Percentiles rank a stretch among this genome's conserved stretches.
phyloP scores from a whole-genome alignment of 2,888 invertebrate genomes.

The Iphiclides podalirius region DNA sequence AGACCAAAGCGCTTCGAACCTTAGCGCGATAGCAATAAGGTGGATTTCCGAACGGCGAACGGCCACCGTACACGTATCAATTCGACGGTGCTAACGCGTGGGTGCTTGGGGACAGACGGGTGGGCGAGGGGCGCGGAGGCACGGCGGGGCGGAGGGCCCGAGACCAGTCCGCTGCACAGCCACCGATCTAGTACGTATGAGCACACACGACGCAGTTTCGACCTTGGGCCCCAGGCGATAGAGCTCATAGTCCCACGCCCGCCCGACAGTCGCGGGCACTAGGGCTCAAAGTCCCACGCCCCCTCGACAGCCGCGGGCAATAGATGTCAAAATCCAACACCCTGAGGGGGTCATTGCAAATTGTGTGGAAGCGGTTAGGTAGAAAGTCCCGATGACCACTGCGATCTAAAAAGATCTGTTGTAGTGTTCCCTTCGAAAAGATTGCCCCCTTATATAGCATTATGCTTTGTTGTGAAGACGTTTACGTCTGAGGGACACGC shows the following conservation, averaged over 20 bases:
- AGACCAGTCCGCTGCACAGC: conserved; percentile 91
- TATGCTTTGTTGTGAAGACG: too few species aligned
- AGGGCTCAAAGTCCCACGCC: too few species aligned
- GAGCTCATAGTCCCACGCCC: background rate
- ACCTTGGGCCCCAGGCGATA: background rate
- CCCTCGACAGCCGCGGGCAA: too few species aligned
- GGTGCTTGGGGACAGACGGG: conserved; percentile 74
- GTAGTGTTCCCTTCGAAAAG: too few species aligned
- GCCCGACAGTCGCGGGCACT: too few species aligned
- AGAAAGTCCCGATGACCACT: too few species aligned
- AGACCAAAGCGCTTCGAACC: background rate
- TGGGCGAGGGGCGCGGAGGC: conserved; percentile 73
- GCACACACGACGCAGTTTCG: conserved; percentile 5
- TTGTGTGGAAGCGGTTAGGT: too few species aligned
- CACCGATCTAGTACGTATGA: conserved; percentile 90
- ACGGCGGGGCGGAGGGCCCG: conserved; percentile 83
- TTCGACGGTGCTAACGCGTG: conserved; percentile 38
- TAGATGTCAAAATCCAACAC: too few species aligned
- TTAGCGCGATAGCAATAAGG: conserved; percentile 1
- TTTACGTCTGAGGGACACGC: too few species aligned
- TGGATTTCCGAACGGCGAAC: conserved; percentile 11
- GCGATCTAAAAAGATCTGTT: too few species aligned
- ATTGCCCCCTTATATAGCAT: too few species aligned
- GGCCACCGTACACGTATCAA: background rate
- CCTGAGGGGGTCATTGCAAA: too few species aligned